Base-by-base conservation (phyloP, 64 coral and sea anemone genomes). In the Hydrozoanthus tunicans region DNA sequence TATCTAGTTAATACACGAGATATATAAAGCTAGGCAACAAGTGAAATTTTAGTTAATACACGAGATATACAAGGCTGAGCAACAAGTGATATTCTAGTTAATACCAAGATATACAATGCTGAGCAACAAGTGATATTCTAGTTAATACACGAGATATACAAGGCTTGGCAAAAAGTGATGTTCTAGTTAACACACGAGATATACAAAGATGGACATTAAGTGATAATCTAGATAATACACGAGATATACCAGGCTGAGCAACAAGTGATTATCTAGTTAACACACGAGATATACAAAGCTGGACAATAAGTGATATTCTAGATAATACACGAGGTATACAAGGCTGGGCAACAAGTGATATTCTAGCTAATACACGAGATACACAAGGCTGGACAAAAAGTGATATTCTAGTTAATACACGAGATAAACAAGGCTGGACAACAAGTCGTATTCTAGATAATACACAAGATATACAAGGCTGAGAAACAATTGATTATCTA, bases 361-460 rank as follows among this genome's bases (percentile, higher is more conserved):
- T 1, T 43, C 32, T 10, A 13, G 1, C 6, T 54, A 14, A 17
- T 10, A 4, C 77, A 58, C 27, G 5, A 58, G 64, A 58, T 64
- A 6, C 4, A 64, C 58, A 14, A 62, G 24, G 9, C 27, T 17
- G 56, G 56, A 9, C 32, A 78, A 43, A 0, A 79, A 0, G 1
- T 20, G 4, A 9, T 24, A 3, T 58, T 81, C 53, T 23, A 51
- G 27, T 58, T 1, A 17, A 15, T 62, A 78, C 23, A 9, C 26
- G 64, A 25, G 2, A 9, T 56, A 3, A 51, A 24, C 67, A 25
- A 23, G 51, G 15, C 14, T 80, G 62, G 17, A 66, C 69, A 70
- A 62, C 17, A 81, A 66, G 63, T 24, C 55, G 83, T 81, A 94
- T 70, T 77, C 88, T 79, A 91, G 80, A 84, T 88, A 89, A 94